Percentiles rank a stretch among this genome's conserved stretches.
phyloP scores from a whole-genome alignment of 2,797 vertebrate genomes.

The Eleutherodactylus coqui region DNA sequence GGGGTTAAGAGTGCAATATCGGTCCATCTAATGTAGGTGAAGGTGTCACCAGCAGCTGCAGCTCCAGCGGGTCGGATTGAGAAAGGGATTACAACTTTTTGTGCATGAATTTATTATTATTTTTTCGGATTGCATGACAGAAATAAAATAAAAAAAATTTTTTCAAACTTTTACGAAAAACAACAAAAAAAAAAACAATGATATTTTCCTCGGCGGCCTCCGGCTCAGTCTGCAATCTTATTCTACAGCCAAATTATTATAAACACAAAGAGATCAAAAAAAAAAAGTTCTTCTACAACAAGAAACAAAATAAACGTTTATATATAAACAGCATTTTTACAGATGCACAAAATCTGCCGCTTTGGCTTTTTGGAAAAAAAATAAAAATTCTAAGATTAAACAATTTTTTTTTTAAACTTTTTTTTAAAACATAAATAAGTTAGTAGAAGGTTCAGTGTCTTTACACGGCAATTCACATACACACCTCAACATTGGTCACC shows the following conservation, averaged over 20 bases:
- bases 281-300: conserved; percentile 47
- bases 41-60: too few relatives aligned
- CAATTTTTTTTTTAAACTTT: conserved; percentile 77
- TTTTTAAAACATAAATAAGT: conserved; percentile 94
- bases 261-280: conserved; percentile 35
- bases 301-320: conserved; percentile 69
- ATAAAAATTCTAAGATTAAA: conserved; percentile 85
- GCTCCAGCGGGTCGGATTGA: not conserved
- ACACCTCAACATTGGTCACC: conserved; percentile 64
- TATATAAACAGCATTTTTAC: conserved; percentile 72
- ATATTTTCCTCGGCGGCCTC: conserved; percentile 83
- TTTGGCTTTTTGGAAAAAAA: conserved; percentile 89
- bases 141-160: conserved; percentile 38
- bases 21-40: too few relatives aligned
- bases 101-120: conserved; percentile 53
- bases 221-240: conserved; percentile 97
- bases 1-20: too few relatives aligned
- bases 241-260: conserved; percentile 81
- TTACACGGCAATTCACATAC: conserved; percentile 87
- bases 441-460: conserved; percentile 99
- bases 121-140: conserved; percentile 54
- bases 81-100: conserved; percentile 15
- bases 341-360: conserved; percentile 88
- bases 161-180: conserved; percentile 26
- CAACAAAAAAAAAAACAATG: conserved; percentile 62